These are phyloP conservation scores for Mystacornis crossleyi DNA, from an alignment of 2,113 vertebrate genomes.

Conservation along the genomic window DNA sequence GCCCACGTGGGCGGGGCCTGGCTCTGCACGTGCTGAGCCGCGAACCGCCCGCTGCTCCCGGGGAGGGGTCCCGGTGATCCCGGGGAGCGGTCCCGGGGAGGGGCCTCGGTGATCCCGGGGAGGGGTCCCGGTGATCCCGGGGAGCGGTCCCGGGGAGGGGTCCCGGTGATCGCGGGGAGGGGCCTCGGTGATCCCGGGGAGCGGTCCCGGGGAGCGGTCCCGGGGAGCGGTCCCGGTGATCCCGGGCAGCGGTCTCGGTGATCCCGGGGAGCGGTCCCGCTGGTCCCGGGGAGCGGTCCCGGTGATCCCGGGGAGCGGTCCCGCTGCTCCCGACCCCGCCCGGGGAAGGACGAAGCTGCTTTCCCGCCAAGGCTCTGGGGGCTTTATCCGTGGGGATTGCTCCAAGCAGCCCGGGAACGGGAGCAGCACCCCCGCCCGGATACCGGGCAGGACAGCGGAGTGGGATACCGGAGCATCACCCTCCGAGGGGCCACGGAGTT, in stretches of 20 bases:
- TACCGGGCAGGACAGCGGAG: rapidly evolving
- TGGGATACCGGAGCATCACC: not conserved
- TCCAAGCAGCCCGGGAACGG: not conserved
- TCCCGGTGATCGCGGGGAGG: not conserved
- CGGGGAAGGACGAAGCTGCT: not conserved
- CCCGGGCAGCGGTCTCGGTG: no score
- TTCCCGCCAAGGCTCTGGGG: rapidly evolving
- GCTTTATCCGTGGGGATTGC: rapidly evolving
- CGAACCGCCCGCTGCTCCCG: not conserved
- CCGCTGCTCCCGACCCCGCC: not conserved
- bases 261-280: not conserved
- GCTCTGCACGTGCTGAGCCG: not conserved
- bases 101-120: no score
- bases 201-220: not conserved
- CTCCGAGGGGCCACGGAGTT: rapidly evolving
- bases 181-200: not conserved
- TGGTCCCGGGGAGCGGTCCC: not conserved
- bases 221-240: not conserved
- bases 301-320: no score
- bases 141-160: no score
- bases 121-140: not conserved
- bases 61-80: not conserved
- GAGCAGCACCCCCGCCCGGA: not conserved
- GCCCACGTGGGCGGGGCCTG: rapidly evolving
- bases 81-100: no score